Evolutionary conservation across 1,140 invertebrate genomes (phyloP), one percentile per base, ranked within the genome.

Genomic region (Drosophila suzukii): DNA sequence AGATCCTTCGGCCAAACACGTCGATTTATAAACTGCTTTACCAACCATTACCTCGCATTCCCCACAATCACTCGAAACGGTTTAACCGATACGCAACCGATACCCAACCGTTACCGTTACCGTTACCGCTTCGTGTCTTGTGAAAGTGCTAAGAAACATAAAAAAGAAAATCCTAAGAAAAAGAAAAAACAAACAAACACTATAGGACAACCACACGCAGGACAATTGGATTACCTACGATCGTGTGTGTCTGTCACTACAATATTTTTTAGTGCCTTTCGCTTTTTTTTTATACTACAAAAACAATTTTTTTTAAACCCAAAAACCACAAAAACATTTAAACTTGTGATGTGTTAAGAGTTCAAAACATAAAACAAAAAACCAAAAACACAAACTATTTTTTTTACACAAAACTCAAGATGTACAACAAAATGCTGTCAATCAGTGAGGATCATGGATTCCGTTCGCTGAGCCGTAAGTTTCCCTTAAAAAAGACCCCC

Each of bases 391-490:
- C 24, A 17, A 50, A 65, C 27, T n/a, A 12, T 81, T 74, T 72
- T 66, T 59, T 83, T 71, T 32, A 20, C 24, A n/a, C 15, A n/a
- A 44, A 41, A 51, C 6, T 11, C 47, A 59, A 76, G 70, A 91
- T 90, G 83, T 91, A 88, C 65, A 91, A 88, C 77, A 91, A 91
- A 86, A 91, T 92, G 91, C 73, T 92, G 73, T 92, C 91, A 53
- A 91, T 92, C 74, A 92, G 91, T 78, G 91, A 92, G 76, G 91
- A 92, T 91, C 91, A 91, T 73, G 91, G 91, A 92, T 92, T 92
- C 91, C 83, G 89, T 76, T 92, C 91, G 55, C 81, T 92, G 75
- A 92, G 91, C 83, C 91, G 91, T 92, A 92, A 92, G 91, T 92
- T 51, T 44, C 56, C 17, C 55, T 10, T 20, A 43, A 59, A 57